Conservation (phyloP, 2,797 vertebrate species). For the Xerus rutilus region DNA sequence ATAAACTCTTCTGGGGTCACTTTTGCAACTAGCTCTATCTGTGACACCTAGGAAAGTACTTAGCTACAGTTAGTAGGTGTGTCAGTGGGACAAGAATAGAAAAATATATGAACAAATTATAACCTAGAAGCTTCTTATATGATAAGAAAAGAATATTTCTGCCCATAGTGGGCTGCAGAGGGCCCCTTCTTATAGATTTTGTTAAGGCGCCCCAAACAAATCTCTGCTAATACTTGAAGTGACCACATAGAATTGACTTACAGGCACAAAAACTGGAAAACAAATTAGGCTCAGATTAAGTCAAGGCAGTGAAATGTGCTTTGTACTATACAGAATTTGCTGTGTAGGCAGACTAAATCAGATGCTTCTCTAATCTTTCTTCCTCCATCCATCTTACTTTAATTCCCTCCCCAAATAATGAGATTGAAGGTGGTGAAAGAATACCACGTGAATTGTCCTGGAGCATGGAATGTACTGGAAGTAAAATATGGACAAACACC, state of each 20-base stretch:
- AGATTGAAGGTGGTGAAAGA: constrained; percentile 63
- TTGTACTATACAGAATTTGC: background rate
- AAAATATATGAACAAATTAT: background rate
- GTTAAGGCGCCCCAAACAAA: constrained; percentile 12
- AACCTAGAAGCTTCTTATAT: constrained; percentile 41
- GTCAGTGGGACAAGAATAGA: constrained; percentile 40
- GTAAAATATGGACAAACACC: constrained; percentile 19
- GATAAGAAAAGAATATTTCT: constrained; percentile 39
- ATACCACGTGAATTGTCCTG: constrained; percentile 59
- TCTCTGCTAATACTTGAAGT: constrained; percentile 41
- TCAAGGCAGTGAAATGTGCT: constrained; percentile 38
- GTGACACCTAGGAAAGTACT: background rate
- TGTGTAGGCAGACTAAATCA: constrained; percentile 35
- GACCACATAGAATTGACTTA: constrained; percentile 55
- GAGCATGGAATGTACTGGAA: constrained; percentile 43
- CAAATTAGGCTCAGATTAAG: constrained; percentile 5
- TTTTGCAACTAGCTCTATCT: constrained; percentile 50
- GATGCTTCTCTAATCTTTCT: constrained; percentile 40
- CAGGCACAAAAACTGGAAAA: constrained; percentile 49
- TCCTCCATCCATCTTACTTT: constrained; percentile 25
- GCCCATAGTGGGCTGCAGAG: background rate
- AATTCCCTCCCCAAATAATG: constrained; percentile 63
- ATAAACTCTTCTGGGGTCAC: constrained; percentile 30
- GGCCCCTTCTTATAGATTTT: constrained; percentile 11
- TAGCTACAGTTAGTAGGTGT: constrained; percentile 1